These are phyloP conservation scores for Ptilorrhoa leucosticta DNA, from an alignment of 2,113 vertebrate genomes.

Conservation along the genomic window DNA sequence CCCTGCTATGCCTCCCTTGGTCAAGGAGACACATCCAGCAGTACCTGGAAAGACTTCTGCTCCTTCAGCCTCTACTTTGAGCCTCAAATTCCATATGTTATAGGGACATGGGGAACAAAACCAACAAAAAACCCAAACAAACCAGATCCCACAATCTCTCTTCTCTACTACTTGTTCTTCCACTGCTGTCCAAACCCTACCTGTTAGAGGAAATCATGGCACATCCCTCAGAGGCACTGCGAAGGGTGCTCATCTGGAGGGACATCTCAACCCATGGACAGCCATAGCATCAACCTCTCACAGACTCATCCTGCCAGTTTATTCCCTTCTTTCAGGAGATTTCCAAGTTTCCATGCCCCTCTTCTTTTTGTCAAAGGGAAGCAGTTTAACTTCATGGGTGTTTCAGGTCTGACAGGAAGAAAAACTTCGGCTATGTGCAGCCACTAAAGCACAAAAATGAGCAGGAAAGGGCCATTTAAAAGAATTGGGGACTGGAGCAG, in stretches of 20 bases:
- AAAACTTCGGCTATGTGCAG: neutral
- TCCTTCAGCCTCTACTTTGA: neutral
- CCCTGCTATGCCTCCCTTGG: accelerated
- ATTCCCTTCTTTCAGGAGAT: neutral
- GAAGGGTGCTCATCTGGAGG: neutral
- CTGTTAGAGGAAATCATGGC: accelerated
- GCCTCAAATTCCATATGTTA: neutral
- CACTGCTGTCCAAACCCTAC: neutral
- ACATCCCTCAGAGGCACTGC: neutral
- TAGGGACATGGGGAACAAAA: neutral
- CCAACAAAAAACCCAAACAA: neutral
- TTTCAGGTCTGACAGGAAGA: neutral
- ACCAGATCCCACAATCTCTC: neutral
- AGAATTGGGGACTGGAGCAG: neutral
- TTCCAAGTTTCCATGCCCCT: neutral
- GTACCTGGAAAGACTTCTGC: neutral
- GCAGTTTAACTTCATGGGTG: neutral
- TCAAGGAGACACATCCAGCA: neutral
- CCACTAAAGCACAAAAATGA: neutral
- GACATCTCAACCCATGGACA: neutral
- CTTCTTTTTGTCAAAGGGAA: neutral
- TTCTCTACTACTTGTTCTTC: neutral
- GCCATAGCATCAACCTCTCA: neutral
- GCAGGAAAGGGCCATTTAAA: neutral
- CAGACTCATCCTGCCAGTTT: neutral